phyloP scores from a whole-genome alignment of 2,797 vertebrate species.

The Enteromius anoplus region DNA sequence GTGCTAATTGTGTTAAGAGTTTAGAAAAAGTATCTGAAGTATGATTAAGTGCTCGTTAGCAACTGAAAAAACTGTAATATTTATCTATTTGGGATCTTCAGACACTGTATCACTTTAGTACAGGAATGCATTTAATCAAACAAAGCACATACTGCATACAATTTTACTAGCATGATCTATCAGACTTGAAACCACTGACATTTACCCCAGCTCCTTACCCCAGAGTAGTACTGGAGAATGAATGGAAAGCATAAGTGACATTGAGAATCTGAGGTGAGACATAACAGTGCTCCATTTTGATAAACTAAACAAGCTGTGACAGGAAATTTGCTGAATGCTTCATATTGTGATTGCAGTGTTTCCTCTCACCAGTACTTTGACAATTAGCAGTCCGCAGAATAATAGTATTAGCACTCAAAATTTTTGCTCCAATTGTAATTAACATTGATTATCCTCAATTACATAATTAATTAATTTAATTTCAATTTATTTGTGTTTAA shows the following conservation, averaged over 20 bases:
- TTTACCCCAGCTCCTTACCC: neutral
- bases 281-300: conserved; percentile 19
- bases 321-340: conserved; percentile 43
- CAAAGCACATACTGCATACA: neutral
- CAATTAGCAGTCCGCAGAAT: conserved; percentile 26
- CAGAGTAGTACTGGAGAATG: conserved; percentile 48
- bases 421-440: conserved; percentile 65
- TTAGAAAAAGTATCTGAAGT: no score
- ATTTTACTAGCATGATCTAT: neutral
- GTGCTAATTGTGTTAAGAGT: no score
- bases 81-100: no score
- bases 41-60: no score
- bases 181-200: neutral
- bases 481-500: neutral
- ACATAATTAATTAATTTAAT: conserved; percentile 45
- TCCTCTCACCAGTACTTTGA: conserved; percentile 17
- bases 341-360: conserved; percentile 31
- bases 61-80: no score
- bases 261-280: conserved; percentile 38
- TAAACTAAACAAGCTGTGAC: conserved; percentile 56
- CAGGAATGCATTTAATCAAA: no score
- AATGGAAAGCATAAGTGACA: conserved; percentile 42
- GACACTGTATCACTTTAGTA: no score
- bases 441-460: conserved; percentile 69
- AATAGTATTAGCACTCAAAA: conserved; percentile 52